Conservation (phyloP, 2,797 vertebrate genomes). For the Rhinogobio ventralis region DNA sequence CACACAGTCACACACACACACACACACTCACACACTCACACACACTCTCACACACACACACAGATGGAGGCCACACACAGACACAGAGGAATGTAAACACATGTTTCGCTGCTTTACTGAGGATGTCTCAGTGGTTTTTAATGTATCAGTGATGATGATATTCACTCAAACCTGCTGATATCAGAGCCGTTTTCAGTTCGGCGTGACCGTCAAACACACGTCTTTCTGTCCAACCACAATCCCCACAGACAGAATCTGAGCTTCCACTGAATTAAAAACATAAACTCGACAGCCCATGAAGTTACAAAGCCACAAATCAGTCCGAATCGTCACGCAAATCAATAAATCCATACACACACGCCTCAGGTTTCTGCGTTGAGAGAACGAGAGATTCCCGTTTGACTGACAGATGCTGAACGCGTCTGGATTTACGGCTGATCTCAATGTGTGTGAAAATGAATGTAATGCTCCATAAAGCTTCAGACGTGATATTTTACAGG, state of each 20-base stretch:
- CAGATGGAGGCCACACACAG: background rate
- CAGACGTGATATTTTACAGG: constrained; percentile 38
- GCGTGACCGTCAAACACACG: background rate
- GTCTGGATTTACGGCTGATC: background rate
- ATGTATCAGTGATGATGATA: background rate
- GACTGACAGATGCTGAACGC: constrained; percentile 37
- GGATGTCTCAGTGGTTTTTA: background rate
- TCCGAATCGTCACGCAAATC: constrained; percentile 10
- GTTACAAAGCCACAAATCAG: constrained; percentile 16
- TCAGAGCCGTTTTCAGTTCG: background rate
- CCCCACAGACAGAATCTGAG: background rate
- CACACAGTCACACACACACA: background rate
- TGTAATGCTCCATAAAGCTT: constrained; percentile 31
- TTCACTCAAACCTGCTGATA: background rate
- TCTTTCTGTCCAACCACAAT: background rate
- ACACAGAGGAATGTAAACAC: constrained; percentile 73
- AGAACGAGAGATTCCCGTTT: background rate
- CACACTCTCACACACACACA: constrained; percentile 64
- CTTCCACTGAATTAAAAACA: background rate
- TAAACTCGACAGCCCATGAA: background rate
- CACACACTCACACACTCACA: constrained; percentile 51
- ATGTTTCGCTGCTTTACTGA: constrained; percentile 25
- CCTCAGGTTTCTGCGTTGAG: background rate
- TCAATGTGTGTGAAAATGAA: background rate
- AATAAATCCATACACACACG: background rate